A percentile compares a stretch with the other conserved stretches of the same genome.
These are phyloP conservation scores for Acrobeloides nanus DNA, from an alignment of 2,888 invertebrate genomes.

Conservation along the genomic window DNA sequence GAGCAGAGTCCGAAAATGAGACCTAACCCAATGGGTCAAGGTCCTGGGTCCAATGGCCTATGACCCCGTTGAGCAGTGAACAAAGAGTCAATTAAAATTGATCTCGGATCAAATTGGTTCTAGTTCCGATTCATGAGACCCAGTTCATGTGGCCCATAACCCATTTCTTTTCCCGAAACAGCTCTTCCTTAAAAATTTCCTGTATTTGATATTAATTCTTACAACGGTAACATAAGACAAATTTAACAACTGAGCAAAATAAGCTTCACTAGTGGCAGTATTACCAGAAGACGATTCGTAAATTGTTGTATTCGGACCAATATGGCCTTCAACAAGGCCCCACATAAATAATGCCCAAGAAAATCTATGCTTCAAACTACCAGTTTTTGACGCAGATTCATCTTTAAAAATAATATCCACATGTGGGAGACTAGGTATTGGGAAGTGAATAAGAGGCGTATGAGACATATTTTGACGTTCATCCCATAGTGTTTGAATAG, in stretches of 20 bases:
- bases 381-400: constrained; percentile 32
- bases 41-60: no score
- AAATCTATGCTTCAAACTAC: constrained; percentile 42
- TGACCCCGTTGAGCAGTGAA: no score
- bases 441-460: constrained; percentile 27
- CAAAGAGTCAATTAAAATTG: no score
- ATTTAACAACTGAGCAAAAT: constrained; percentile 35
- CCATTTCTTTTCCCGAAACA: no score
- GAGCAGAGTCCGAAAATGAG: no score
- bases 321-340: constrained; percentile 38
- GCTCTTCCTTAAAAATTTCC: no score
- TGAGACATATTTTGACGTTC: constrained; percentile 35
- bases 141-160: no score
- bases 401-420: constrained; percentile 39
- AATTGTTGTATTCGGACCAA: constrained; percentile 30
- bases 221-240: constrained; percentile 40
- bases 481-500: constrained; percentile 33
- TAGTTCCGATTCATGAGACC: no score
- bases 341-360: constrained; percentile 43
- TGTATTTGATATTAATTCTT: not conserved
- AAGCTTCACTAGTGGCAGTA: constrained; percentile 46
- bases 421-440: constrained; percentile 13
- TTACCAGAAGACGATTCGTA: constrained; percentile 46
- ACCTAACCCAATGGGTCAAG: no score
- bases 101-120: no score